Evolutionary conservation across 2,888 invertebrate genomes (phyloP).

Genomic region (Acleris laterana): DNA sequence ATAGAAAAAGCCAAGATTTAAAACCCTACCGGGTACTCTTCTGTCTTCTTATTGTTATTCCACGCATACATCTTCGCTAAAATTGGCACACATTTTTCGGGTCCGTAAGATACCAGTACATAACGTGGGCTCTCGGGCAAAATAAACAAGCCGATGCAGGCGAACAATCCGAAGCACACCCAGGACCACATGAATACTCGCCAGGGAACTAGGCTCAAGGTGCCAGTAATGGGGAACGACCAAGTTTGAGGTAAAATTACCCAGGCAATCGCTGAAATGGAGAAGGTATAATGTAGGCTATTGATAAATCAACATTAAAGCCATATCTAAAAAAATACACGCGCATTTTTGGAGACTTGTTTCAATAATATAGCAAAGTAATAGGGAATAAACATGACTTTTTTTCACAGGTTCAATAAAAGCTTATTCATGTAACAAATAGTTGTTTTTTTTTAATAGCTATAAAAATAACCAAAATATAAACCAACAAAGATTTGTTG

Average conservation of each 20-base stretch:
- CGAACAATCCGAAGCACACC: constrained; percentile 39
- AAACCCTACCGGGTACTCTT: constrained; percentile 4
- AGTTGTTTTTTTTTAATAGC: too few relatives aligned
- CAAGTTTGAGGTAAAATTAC: background rate
- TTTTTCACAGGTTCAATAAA: too few relatives aligned
- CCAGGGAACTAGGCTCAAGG: constrained; percentile 10
- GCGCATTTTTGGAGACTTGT: too few relatives aligned
- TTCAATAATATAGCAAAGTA: too few relatives aligned
- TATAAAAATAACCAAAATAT: too few relatives aligned
- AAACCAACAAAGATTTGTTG: too few relatives aligned
- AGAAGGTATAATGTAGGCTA: too few relatives aligned
- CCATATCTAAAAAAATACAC: too few relatives aligned
- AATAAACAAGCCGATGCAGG: background rate
- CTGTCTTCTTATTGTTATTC: constrained; percentile 7
- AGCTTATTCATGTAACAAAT: too few relatives aligned
- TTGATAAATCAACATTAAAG: too few relatives aligned
- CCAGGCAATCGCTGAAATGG: constrained; percentile 1
- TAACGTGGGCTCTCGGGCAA: constrained; percentile 15
- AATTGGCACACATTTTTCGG: background rate
- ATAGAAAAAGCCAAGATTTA: too few relatives aligned
- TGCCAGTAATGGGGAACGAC: background rate
- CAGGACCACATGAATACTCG: constrained; percentile 57
- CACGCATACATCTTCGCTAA: constrained; percentile 65
- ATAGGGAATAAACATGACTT: too few relatives aligned
- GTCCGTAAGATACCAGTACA: background rate